phyloP scores from a whole-genome alignment of 1,140 invertebrate species.

The Sitobion miscanthi region DNA sequence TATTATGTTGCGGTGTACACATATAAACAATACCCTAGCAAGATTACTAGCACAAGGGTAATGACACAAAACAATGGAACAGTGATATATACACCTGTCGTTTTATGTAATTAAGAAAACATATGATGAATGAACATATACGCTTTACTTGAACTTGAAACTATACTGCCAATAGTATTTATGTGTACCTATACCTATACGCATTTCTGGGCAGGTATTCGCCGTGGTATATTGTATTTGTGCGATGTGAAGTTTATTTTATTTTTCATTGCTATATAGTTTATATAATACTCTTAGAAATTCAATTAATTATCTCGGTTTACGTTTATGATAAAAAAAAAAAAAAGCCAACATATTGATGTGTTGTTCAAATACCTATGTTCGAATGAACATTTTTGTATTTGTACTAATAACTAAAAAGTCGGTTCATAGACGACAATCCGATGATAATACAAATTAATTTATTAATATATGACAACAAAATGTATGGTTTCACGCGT shows the following conservation, averaged over 20 bases:
- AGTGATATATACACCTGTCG: constrained; percentile 42
- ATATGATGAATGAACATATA: constrained; percentile 37
- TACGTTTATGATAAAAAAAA: neutral
- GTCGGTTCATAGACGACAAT: neutral
- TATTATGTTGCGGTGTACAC: neutral
- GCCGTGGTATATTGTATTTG: neutral
- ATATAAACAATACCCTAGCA: constrained; percentile 17
- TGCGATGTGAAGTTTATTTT: neutral
- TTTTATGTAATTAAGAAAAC: constrained; percentile 42
- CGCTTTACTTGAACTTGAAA: constrained; percentile 1
- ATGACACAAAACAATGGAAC: constrained; percentile 48
- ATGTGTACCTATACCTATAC: neutral
- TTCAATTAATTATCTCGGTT: neutral
- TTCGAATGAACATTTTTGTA: neutral
- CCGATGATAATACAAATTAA: neutral
- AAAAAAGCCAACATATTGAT: neutral
- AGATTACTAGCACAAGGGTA: constrained; percentile 35
- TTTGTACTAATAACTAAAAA: neutral
- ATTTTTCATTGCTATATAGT: neutral
- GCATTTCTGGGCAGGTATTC: neutral
- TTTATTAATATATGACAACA: neutral
- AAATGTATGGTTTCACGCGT: neutral
- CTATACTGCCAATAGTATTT: neutral
- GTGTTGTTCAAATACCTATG: neutral
- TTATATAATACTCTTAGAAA: neutral